Evolutionary conservation across 2,113 vertebrate genomes (phyloP), one percentile per base, ranked within the genome.

Genomic region (Patagioenas fasciata): DNA sequence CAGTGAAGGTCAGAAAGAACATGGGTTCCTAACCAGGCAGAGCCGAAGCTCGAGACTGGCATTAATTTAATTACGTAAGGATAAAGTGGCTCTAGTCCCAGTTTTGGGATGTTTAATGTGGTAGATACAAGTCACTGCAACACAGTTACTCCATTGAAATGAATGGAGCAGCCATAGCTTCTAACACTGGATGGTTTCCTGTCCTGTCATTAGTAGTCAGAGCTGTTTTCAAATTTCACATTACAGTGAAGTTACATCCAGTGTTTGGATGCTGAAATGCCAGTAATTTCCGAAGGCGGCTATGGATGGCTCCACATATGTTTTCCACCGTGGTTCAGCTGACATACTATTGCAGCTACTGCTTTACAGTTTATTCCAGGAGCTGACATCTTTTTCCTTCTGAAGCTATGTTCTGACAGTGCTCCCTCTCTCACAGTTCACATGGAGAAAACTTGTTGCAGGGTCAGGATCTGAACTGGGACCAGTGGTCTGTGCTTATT

Each of bases 401-500:
- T 16, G 29, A 89, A 84, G 42, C 18, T 74, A 10, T 71, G 12
- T 74, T 79, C 70, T 85, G 77, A 57, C 21, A 50, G 40, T 1
- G 1, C 36, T 75, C 8, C 29, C 31, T 70, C 18, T 81, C 31
- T 73, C 57, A 57, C 81, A 67, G 69, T 38, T 92, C 60, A 44
- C 13, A 6, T 9, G 73, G 34, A 91, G 77, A 88, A 71, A 84
- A 81, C 47, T 31, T 53, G 77, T 57, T 10, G 0, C 53, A 57
- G 72, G 32, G 79, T 69, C 57, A 66, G 70, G 83, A 34, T 58
- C 66, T 84, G 70, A 89, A 75, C 7, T 31, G 28, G 57, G 86
- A 92, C 80, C 88, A 79, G 89, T 84, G 85, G 91, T 81, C 92
- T 97, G 88, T 92, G 85, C 61, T 94, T 96, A 95, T 82, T 95